These are phyloP conservation scores for Aepyceros melampus DNA, from an alignment of 2,113 vertebrate species.

Conservation along the genomic window DNA sequence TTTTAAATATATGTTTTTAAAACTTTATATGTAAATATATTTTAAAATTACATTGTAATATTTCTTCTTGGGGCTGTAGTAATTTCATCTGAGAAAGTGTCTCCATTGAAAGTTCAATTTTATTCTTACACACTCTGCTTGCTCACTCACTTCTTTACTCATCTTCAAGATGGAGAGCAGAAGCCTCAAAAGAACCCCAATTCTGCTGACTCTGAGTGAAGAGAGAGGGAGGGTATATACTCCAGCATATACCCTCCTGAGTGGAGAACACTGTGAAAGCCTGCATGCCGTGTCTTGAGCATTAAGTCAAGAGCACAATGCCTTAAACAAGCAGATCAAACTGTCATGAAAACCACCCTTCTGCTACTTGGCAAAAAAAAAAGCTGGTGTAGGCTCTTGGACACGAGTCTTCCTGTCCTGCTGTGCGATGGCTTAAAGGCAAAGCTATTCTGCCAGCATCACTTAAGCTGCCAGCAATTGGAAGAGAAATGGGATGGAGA, in stretches of 20 bases:
- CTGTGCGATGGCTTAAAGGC: neutral
- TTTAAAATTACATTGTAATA: neutral
- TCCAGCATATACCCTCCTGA: neutral
- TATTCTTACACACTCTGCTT: neutral
- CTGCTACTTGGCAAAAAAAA: neutral
- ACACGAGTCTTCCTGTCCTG: neutral
- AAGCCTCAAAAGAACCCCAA: neutral
- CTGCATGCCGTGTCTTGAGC: neutral
- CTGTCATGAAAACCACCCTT: slow-evolving; percentile 16
- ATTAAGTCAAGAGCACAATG: neutral
- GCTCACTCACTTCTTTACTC: neutral
- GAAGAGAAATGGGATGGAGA: neutral
- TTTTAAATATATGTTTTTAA: neutral
- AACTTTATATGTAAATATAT: neutral
- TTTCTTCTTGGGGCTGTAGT: neutral
- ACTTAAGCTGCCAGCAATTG: slow-evolving; percentile 19
- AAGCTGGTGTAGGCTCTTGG: neutral
- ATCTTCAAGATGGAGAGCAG: neutral
- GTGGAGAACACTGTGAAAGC: neutral
- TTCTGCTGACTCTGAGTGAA: neutral
- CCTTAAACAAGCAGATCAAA: neutral
- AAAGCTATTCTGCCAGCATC: slow-evolving; percentile 1
- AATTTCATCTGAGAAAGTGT: neutral
- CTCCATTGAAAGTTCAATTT: neutral
- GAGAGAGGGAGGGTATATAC: rapidly evolving